Evolutionary conservation across 2,888 invertebrate genomes (phyloP).

Genomic region (Euspilapteryx auroguttella): DNA sequence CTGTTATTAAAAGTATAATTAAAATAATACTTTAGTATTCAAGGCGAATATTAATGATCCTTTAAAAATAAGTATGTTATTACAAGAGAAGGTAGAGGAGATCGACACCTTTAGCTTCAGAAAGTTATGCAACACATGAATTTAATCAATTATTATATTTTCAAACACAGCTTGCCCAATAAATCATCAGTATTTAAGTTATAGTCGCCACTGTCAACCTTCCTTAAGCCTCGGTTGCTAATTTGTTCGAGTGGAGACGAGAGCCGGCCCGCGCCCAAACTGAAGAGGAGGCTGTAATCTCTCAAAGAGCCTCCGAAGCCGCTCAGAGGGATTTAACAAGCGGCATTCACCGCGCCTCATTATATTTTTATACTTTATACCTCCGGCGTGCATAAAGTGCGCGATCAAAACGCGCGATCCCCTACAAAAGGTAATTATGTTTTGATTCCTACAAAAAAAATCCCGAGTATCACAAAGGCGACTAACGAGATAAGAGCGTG

Average conservation of each 20-base stretch:
- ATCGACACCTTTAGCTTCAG: too few species aligned
- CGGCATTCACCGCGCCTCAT: constrained; percentile 52
- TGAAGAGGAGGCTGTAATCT: constrained; percentile 38
- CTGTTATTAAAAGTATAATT: too few species aligned
- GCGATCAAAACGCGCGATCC: constrained; percentile 58
- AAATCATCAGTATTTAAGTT: constrained; percentile 13
- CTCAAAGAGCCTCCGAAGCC: constrained; percentile 44
- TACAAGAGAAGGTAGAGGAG: too few species aligned
- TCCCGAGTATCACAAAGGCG: constrained; percentile 59
- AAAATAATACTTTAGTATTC: too few species aligned
- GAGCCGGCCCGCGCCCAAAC: too few species aligned
- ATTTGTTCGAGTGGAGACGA: constrained; percentile 35
- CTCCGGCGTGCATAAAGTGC: constrained; percentile 44
- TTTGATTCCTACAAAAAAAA: constrained; percentile 59
- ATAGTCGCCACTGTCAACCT: constrained; percentile 21
- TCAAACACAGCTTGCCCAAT: too few species aligned
- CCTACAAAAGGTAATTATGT: constrained; percentile 62
- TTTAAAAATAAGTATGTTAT: too few species aligned
- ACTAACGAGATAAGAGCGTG: constrained; percentile 62
- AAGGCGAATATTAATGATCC: too few species aligned
- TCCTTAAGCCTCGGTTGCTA: constrained; percentile 42
- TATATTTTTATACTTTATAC: constrained; percentile 60
- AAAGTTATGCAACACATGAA: too few species aligned
- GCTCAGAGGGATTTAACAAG: constrained; percentile 60
- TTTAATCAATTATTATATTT: too few species aligned